A percentile compares a stretch with the other conserved stretches of the same genome.
Evolutionary conservation across 2,113 vertebrate species (phyloP).

Genomic region (Anolis sagrei): DNA sequence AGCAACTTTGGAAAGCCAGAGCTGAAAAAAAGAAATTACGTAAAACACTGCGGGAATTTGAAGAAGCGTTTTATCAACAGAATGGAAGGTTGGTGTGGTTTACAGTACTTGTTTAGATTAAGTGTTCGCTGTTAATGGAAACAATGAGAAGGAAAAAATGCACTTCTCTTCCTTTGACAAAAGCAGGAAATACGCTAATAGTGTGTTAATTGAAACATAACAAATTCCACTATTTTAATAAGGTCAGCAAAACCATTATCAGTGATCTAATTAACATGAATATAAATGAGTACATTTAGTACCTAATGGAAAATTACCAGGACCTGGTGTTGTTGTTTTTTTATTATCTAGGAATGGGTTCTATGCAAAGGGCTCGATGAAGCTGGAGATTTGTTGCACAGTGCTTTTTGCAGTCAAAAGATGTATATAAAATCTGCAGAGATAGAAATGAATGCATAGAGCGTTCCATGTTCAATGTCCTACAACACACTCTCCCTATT

Average conservation of each 20-base stretch:
- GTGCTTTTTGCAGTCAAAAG: background rate
- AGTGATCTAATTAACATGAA: background rate
- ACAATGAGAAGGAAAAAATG: background rate
- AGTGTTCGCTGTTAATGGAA: background rate
- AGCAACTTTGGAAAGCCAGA: slow-evolving; percentile 97
- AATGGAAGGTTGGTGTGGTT: slow-evolving; percentile 89
- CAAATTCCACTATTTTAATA: background rate
- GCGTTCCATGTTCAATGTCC: too few relatives aligned
- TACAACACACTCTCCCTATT: too few relatives aligned
- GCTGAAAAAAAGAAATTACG: slow-evolving; percentile 97
- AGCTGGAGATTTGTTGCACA: background rate
- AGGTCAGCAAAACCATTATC: background rate
- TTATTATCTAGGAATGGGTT: background rate
- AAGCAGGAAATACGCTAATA: background rate
- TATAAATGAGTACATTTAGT: background rate
- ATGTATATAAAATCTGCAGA: background rate
- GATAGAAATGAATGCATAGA: background rate
- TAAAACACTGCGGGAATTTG: slow-evolving; percentile 92
- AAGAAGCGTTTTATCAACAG: slow-evolving; percentile 95
- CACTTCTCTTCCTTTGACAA: background rate
- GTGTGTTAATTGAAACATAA: background rate
- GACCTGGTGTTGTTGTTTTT: background rate
- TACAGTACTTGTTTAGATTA: background rate
- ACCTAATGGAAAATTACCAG: background rate
- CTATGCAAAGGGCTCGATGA: background rate